phyloP scores from a whole-genome alignment of 2,888 invertebrate genomes.

The Dynastes tityus region DNA sequence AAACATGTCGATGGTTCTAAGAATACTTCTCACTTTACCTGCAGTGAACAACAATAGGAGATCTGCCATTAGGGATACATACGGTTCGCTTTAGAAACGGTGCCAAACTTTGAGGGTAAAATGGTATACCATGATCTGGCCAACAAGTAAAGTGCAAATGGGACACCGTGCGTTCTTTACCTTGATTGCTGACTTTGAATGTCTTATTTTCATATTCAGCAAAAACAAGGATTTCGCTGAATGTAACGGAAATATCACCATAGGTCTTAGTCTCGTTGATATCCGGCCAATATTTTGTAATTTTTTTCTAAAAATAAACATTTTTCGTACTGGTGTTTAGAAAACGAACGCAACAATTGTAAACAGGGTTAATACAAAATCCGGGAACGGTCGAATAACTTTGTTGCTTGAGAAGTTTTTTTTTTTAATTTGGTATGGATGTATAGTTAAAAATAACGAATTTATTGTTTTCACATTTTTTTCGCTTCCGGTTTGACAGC shows the following conservation, averaged over 20 bases:
- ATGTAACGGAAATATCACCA: slow-evolving; percentile 66
- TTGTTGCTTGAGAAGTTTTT: no score
- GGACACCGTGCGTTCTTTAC: slow-evolving; percentile 56
- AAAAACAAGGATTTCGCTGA: slow-evolving; percentile 62
- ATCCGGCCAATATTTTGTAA: slow-evolving; percentile 73
- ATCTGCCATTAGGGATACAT: slow-evolving; percentile 58
- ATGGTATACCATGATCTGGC: slow-evolving; percentile 73
- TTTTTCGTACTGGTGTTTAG: not conserved
- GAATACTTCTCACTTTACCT: slow-evolving; percentile 58
- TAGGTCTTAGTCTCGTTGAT: slow-evolving; percentile 67
- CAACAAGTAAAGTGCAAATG: slow-evolving; percentile 73
- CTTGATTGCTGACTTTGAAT: slow-evolving; percentile 62
- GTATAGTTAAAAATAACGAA: no score
- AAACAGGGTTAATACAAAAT: no score
- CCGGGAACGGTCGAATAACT: no score
- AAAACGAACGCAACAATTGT: no score
- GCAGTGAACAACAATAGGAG: slow-evolving; percentile 73
- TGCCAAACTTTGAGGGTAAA: slow-evolving; percentile 57
- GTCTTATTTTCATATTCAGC: slow-evolving; percentile 67
- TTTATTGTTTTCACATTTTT: no score
- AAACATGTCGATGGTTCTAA: no score
- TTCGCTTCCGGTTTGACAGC: no score
- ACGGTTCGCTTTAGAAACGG: slow-evolving; percentile 63
- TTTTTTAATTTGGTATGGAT: no score
- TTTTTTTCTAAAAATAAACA: slow-evolving; percentile 66